Evolutionary conservation across 2,113 vertebrate species (phyloP).

Genomic region (Atherinomorus stipes): DNA sequence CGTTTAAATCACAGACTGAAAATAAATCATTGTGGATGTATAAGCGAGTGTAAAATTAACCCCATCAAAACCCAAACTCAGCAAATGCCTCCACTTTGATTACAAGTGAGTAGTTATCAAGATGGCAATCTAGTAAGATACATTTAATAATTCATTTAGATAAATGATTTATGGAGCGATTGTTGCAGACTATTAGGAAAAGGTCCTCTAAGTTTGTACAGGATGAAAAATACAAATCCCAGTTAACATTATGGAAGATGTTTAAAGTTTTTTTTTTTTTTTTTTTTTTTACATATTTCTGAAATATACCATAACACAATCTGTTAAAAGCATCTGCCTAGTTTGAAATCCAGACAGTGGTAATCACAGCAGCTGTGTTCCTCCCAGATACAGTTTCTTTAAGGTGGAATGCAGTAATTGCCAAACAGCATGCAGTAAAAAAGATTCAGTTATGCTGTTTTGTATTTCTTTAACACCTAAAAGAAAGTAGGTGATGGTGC

Average conservation of each 20-base stretch:
- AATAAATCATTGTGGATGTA: conserved; percentile 4
- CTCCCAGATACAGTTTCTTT: conserved; percentile 1
- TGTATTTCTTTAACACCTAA: neutral
- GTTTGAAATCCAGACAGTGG: conserved; percentile 5
- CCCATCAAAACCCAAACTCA: neutral
- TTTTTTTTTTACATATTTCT: neutral
- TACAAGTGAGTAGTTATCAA: too few species aligned
- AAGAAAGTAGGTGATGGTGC: neutral
- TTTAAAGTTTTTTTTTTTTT: too few species aligned
- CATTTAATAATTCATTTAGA: too few species aligned
- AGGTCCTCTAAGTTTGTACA: too few species aligned
- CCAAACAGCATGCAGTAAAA: neutral
- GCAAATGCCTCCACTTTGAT: neutral
- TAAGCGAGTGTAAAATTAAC: conserved; percentile 2
- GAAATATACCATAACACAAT: neutral
- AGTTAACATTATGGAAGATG: too few species aligned
- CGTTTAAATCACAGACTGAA: conserved; percentile 3
- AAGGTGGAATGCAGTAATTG: conserved; percentile 1
- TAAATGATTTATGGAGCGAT: too few species aligned
- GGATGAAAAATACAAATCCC: too few species aligned
- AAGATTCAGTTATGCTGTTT: neutral
- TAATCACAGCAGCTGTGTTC: conserved; percentile 28
- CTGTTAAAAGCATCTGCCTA: neutral
- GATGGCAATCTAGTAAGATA: too few species aligned
- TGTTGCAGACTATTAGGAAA: too few species aligned